Percentiles rank a stretch among this genome's conserved stretches.
Conservation (phyloP, 1,140 invertebrate genomes). For the Leptinotarsa undecemlineata region DNA sequence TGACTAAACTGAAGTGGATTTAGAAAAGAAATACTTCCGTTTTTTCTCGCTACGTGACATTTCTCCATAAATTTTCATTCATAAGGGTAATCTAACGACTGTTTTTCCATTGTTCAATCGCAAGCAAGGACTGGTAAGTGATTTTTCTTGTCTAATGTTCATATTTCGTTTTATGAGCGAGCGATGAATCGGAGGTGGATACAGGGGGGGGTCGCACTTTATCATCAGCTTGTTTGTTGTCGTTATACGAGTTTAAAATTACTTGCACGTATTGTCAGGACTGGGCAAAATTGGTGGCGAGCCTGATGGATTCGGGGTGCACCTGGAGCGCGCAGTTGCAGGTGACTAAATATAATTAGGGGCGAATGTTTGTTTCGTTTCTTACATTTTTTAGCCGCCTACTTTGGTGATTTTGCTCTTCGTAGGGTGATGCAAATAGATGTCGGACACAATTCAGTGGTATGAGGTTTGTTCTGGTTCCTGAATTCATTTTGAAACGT, state of each 20-base stretch:
- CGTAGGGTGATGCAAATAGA: too few relatives aligned
- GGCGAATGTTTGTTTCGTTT: conserved; percentile 12
- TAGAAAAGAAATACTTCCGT: too few relatives aligned
- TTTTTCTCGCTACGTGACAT: too few relatives aligned
- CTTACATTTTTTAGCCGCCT: neutral
- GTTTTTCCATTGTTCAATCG: conserved; percentile 24
- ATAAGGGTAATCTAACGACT: too few relatives aligned
- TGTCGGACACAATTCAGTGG: too few relatives aligned
- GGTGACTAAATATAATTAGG: conserved; percentile 59
- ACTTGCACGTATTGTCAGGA: conserved; percentile 62
- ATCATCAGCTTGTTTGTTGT: conserved; percentile 33
- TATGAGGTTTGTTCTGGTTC: too few relatives aligned
- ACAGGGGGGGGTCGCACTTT: conserved; percentile 4
- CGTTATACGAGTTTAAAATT: conserved; percentile 46
- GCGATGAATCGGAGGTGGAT: neutral
- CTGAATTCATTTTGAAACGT: too few relatives aligned
- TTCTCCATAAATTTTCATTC: too few relatives aligned
- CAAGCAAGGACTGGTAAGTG: conserved; percentile 61
- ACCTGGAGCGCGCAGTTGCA: conserved; percentile 76
- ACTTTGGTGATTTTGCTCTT: neutral
- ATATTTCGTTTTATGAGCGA: neutral
- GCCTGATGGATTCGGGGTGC: conserved; percentile 76
- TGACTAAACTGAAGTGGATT: too few relatives aligned
- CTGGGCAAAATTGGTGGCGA: conserved; percentile 79
- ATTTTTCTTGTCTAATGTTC: conserved; percentile 31